These are phyloP conservation scores for Mugil cephalus DNA, from an alignment of 2,113 vertebrate species.

Conservation along the genomic window DNA sequence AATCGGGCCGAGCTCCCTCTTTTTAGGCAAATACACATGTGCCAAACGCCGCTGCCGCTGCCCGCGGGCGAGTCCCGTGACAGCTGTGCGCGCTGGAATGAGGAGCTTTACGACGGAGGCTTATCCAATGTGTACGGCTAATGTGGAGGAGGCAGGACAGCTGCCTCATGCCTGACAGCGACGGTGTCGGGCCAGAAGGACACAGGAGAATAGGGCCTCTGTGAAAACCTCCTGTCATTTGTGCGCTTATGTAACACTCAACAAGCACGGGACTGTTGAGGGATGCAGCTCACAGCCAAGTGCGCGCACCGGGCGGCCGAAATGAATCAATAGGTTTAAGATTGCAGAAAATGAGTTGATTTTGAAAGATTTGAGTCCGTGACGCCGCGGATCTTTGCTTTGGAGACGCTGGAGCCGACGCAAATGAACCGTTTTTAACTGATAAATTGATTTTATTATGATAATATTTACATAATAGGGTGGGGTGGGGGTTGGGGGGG, in stretches of 20 bases:
- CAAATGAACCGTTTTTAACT: neutral
- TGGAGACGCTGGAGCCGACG: neutral
- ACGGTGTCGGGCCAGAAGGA: constrained; percentile 37
- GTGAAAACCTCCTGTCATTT: constrained; percentile 65
- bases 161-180: constrained; percentile 66
- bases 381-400: neutral
- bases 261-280: constrained; percentile 44
- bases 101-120: constrained; percentile 62
- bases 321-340: constrained; percentile 27
- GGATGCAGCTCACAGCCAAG: constrained; percentile 36
- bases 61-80: constrained; percentile 54
- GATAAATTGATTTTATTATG: neutral
- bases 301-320: neutral
- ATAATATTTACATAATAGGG: neutral
- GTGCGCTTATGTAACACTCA: constrained; percentile 59
- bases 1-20: constrained; percentile 48
- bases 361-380: too few species aligned
- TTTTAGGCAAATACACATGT: constrained; percentile 69
- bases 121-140: constrained; percentile 70
- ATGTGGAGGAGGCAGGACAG: constrained; percentile 72
- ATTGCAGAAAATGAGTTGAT: neutral
- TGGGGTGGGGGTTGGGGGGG: neutral
- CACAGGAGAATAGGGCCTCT: constrained; percentile 68
- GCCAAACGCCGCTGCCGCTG: constrained; percentile 20
- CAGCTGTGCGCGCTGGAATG: constrained; percentile 66